Evolutionary conservation across 2,113 vertebrate species (phyloP), one percentile per base, ranked within the genome.

Genomic region (Columba janthina): DNA sequence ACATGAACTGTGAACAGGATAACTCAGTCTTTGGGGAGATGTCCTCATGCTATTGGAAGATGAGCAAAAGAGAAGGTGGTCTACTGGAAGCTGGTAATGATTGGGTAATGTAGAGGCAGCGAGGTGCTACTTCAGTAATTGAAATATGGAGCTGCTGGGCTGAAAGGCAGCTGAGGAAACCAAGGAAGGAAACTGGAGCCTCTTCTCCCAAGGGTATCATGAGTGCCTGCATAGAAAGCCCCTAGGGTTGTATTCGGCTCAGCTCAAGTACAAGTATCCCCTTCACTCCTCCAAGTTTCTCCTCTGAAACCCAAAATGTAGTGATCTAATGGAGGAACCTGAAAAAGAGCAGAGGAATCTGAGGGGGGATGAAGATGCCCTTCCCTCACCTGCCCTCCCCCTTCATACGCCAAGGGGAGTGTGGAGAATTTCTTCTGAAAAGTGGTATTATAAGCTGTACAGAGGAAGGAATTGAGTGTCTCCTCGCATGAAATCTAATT

Each of bases 361-460:
- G 83, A 89, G 0, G 4, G 44, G 29, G 7, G 36, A 26, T 58
- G 81, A 67, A 40, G 72, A 38, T 91, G 17, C 77, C 89, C 85
- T 56, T 91, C 70, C 75, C 53, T 61, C 28, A 38, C 4, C 6
- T 3, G 0, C 3, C 44, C 74, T 93, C 77, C 60, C 71, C 25
- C 46, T 94, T 74, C 10, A 0, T 61, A 34, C 16, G 20, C 34
- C 2, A 3, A 74, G 76, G 51, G 65, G 44, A 61, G 57, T 80
- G 71, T 96, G 85, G 88, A 94, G 62, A 96, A 94, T 97, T 93
- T 94, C 78, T 94, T 91, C 83, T 97, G 79, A 89, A 95, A 97
- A 94, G 66, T 87, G 25, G 64, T 61, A 77, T 93, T 96, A 93
- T 96, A 46, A 71, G 51, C 78, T 81, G 71, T 77, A 88, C 60